Conservation (phyloP, 1,140 invertebrate genomes). For the Centruroides sculpturatus region DNA sequence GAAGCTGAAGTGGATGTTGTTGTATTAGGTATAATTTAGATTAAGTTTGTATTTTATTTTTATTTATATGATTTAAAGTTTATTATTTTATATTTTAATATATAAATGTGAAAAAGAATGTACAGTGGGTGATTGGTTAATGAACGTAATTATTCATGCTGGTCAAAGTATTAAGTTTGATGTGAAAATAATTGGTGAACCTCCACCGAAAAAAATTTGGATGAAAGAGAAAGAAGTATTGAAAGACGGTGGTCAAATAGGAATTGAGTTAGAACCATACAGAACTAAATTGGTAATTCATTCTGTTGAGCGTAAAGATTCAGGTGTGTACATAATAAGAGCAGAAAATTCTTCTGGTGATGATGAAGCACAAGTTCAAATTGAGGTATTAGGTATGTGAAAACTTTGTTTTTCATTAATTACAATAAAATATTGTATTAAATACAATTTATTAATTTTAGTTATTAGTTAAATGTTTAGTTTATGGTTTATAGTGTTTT, state of each 20-base stretch:
- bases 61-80: no score
- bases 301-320: slow-evolving; percentile 65
- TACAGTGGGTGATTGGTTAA: no score
- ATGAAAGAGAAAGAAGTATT: slow-evolving; percentile 45
- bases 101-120: no score
- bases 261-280: slow-evolving; percentile 72
- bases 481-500: no score
- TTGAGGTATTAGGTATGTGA: slow-evolving; percentile 59
- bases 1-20: slow-evolving; percentile 84
- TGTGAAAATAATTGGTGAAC: slow-evolving; percentile 69
- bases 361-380: slow-evolving; percentile 78
- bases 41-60: no score
- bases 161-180: slow-evolving; percentile 70
- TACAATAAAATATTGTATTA: not conserved
- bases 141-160: slow-evolving; percentile 61
- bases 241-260: slow-evolving; percentile 35
- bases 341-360: slow-evolving; percentile 72
- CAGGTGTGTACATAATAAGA: slow-evolving; percentile 68
- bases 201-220: slow-evolving; percentile 64
- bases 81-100: no score
- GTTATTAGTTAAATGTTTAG: no score
- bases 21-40: slow-evolving; percentile 45
- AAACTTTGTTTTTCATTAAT: not conserved
- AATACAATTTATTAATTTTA: not conserved
- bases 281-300: slow-evolving; percentile 70